Base-by-base conservation (phyloP, 2,888 invertebrate genomes). In the Sarcophaga subvicina region DNA sequence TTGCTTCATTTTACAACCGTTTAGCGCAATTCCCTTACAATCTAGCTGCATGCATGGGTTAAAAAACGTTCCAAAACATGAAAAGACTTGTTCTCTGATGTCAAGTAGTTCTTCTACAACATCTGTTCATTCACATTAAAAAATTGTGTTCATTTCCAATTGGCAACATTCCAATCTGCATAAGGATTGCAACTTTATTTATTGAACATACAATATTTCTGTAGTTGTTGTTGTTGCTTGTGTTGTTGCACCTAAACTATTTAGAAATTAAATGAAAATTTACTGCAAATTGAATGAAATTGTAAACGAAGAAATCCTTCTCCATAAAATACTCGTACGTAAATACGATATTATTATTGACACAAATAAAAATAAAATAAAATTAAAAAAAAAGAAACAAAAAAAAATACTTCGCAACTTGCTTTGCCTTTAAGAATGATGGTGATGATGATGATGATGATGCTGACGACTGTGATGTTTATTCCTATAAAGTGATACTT, bases 191-290 rank as follows among this genome's bases (percentile, higher is more conserved):
- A 73, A 78, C 78, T 73, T 67, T 64, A 71, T 72, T 77, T 78
- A 78, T 72, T 72, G 60, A 77, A 77, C 47, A 78, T 12, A 37
- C 37, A 37, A 37, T 37, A 10, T 37, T 37, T 37, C 37, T 37
- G 37, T 37, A 37, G 37, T 37, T 8, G 37, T 37, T 37, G 37
- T 37, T 37, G 8, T 37, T 37, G 37, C 8, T 37, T 47, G 37
- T 67, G 45, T 25, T 17, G 54, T 17, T 37, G 45, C 20, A 27
- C 4, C 25, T 72, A 27, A 54, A 64, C 54, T 45, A 64, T 47
- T 8, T 82, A 77, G 76, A 60, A 6, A 60, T 77, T 71, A 64
- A 83, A 79, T 73, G 37, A 78, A 83, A 37, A 83, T 83, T 79
- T 83, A 69, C 66, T 72, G 37, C 78, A 54, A 17, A 63, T 67